These are phyloP conservation scores for Gobiocypris rarus DNA, from an alignment of 2,113 vertebrate genomes.

Conservation along the genomic window DNA sequence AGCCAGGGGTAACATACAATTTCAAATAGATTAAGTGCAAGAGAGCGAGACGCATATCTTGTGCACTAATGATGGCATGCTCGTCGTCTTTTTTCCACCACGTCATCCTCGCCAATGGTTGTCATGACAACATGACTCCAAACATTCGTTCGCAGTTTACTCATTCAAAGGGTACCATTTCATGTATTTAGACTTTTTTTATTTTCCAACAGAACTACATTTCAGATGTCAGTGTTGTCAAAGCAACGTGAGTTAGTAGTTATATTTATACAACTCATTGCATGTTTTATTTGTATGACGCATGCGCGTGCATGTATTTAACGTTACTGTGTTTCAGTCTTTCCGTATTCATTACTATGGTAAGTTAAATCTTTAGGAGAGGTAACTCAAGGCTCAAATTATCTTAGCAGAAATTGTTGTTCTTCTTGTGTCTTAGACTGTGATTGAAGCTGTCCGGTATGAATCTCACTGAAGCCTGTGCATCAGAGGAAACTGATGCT, in stretches of 20 bases:
- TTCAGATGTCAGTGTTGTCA: background rate
- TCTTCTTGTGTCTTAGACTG: background rate
- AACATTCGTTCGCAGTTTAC: conserved; percentile 6
- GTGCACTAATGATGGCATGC: too few species aligned
- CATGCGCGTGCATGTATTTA: background rate
- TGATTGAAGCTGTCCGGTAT: conserved; percentile 43
- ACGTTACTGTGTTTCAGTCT: background rate
- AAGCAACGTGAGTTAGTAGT: background rate
- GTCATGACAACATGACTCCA: background rate
- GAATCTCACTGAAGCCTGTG: conserved; percentile 42
- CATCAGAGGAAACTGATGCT: conserved; percentile 20
- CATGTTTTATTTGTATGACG: background rate
- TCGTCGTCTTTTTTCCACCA: background rate
- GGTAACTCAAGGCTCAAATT: background rate
- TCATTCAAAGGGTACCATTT: background rate
- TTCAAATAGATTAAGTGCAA: too few species aligned
- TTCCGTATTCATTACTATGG: background rate
- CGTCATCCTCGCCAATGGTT: conserved; percentile 1
- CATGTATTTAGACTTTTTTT: background rate
- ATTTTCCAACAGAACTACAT: background rate
- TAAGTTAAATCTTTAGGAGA: background rate
- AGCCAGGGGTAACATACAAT: too few species aligned
- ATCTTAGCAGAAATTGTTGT: background rate
- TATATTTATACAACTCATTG: background rate
- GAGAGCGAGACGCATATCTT: background rate